Base-by-base conservation (phyloP, 1,140 invertebrate species). In the Globodera ellingtonae region DNA sequence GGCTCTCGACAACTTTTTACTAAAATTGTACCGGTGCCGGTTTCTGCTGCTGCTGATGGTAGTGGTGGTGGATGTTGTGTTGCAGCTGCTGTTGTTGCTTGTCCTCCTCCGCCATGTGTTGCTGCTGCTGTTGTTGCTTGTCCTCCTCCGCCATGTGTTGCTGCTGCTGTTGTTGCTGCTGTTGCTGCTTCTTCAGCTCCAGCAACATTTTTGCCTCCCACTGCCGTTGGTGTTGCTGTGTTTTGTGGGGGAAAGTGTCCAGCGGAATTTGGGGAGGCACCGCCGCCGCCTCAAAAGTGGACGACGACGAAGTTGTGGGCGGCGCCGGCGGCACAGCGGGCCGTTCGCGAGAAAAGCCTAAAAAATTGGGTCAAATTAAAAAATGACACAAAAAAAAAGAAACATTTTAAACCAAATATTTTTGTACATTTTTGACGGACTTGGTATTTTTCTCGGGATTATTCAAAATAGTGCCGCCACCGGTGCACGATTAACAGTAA, bases 221-320 rank as follows among this genome's bases (percentile, higher is more conserved):
- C 18, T 62, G 56, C 18, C 56, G 8, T 70, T 70, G 24, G 24
- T 24, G 67, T 2, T 15, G 67, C n/a, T 10, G 66, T 5, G 10
- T 62, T 47, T 44, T 24, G n/a, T 35, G 13, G 24, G 67, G 67
- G n/a, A 70, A 70, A 44, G 67, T 70, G 67, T 35, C n/a, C 67
- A 70, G 6, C 35, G 67, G 67, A 70, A 70, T 70, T 35, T 70
- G 67, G 2, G 67, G 66, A 67, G 9, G 56, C 56, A 15, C 18
- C 18, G 52, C 52, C 9, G 52, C 8, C 15, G 52, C 8, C 15
- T 9, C 9, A 9, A 15, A 18, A 15, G 66, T 13, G 10, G 10
- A 44, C n/a, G 18, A 21, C 9, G 46, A 70, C 10, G 67, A 44
- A 6, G 35, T 15, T 18, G 67, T 24, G n/a, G 35, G 6, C 35